Evolutionary conservation across 30 jellyfish, hydroid and myxozoan genomes (phyloP).

Genomic region (Aurelia sp.): DNA sequence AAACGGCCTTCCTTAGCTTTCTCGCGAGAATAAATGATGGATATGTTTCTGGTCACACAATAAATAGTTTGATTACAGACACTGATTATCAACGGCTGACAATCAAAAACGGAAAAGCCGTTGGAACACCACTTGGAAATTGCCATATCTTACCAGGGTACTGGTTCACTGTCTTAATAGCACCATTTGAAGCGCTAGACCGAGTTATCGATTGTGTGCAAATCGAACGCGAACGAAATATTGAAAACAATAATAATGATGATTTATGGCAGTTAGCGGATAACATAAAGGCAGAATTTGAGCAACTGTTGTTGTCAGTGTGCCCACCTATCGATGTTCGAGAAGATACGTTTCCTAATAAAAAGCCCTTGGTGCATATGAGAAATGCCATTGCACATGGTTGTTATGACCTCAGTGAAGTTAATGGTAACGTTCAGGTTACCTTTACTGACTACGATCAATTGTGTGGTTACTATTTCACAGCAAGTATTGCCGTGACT

Average conservation of each 20-base stretch:
- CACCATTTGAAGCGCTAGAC: slow-evolving; percentile 86
- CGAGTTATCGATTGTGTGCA: slow-evolving; percentile 79
- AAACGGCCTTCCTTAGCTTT: slow-evolving; percentile 67
- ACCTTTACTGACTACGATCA: slow-evolving; percentile 86
- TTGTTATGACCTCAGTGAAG: slow-evolving; percentile 70
- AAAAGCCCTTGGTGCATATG: slow-evolving; percentile 64
- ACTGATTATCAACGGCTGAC: slow-evolving; percentile 80
- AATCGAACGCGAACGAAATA: slow-evolving; percentile 56
- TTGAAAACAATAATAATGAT: slow-evolving; percentile 6
- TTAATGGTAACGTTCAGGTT: slow-evolving; percentile 79
- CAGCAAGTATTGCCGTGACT: slow-evolving; percentile 67
- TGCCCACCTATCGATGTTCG: slow-evolving; percentile 30
- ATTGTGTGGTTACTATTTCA: slow-evolving; percentile 86
- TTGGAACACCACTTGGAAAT: slow-evolving; percentile 91
- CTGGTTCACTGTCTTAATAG: slow-evolving; percentile 92
- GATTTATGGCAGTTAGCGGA: slow-evolving; percentile 70
- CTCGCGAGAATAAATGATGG: slow-evolving; percentile 89
- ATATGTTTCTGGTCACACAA: slow-evolving; percentile 79
- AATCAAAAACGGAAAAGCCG: slow-evolving; percentile 82
- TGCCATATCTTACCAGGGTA: slow-evolving; percentile 91
- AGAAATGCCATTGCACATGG: slow-evolving; percentile 82
- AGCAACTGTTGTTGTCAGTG: slow-evolving; percentile 21
- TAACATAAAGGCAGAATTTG: slow-evolving; percentile 58
- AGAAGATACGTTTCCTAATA: slow-evolving; percentile 77
- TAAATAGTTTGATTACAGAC: slow-evolving; percentile 82